phyloP scores from a whole-genome alignment of 2,888 invertebrate species.

The Crioceris asparagi region DNA sequence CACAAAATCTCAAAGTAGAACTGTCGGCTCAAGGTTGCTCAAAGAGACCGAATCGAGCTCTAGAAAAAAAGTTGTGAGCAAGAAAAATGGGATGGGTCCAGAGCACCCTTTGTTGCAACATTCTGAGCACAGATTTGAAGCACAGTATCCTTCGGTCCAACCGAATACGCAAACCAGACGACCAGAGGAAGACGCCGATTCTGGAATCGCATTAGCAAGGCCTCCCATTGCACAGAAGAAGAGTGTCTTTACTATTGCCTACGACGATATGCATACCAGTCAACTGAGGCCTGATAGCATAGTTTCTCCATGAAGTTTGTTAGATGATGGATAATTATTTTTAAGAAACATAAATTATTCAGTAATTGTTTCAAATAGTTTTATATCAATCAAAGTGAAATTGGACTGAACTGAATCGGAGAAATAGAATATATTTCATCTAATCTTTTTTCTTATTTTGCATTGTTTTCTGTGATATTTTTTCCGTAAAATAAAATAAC shows the following conservation, averaged over 20 bases:
- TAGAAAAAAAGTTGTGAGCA: constrained; percentile 22
- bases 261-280: constrained; percentile 80
- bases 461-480: too few species aligned
- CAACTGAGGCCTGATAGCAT: constrained; percentile 71
- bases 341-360: too few species aligned
- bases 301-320: constrained; percentile 64
- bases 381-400: too few species aligned
- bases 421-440: too few species aligned
- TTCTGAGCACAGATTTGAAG: constrained; percentile 67
- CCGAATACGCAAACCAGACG: constrained; percentile 21
- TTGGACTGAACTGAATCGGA: too few species aligned
- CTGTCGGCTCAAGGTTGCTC: constrained; percentile 20
- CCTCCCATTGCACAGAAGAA: constrained; percentile 75
- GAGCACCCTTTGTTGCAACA: constrained; percentile 64
- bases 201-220: constrained; percentile 66
- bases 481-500: too few species aligned
- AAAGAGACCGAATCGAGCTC: constrained; percentile 28
- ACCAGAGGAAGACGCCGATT: constrained; percentile 54
- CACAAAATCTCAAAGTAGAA: constrained; percentile 6
- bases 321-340: too few species aligned
- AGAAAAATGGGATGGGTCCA: constrained; percentile 25
- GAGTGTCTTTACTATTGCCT: constrained; percentile 87
- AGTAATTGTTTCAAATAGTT: too few species aligned
- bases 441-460: too few species aligned
- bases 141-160: constrained; percentile 18